A percentile compares a stretch with the other conserved stretches of the same genome.
These are phyloP conservation scores for Habroteleia sp. DNA, from an alignment of 2,888 invertebrate genomes.

Conservation along the genomic window DNA sequence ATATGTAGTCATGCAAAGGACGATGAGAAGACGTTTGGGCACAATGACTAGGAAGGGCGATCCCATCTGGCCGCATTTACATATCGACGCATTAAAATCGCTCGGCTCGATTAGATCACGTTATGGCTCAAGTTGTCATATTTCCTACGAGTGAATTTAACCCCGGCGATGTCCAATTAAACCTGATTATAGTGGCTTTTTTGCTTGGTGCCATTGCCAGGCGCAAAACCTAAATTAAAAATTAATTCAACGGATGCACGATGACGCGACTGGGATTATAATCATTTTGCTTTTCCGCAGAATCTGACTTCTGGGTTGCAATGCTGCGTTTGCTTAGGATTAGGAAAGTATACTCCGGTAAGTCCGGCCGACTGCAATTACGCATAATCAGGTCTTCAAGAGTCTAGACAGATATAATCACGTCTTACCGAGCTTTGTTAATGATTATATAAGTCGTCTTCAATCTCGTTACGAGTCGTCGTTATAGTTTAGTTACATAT, in stretches of 20 bases:
- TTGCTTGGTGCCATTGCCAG: neutral
- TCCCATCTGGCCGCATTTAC: constrained; percentile 8
- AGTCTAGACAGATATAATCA: constrained; percentile 51
- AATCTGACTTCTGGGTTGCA: constrained; percentile 3
- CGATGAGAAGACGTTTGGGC: constrained; percentile 2
- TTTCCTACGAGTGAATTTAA: neutral
- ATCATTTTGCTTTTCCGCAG: constrained; percentile 18
- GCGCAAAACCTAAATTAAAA: neutral
- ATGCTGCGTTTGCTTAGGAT: constrained; percentile 25
- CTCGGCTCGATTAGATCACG: neutral
- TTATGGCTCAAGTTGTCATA: neutral
- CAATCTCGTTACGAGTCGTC: constrained; percentile 11
- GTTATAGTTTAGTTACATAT: neutral
- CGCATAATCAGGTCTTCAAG: constrained; percentile 46
- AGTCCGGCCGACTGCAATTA: constrained; percentile 25
- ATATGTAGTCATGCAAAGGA: constrained; percentile 9
- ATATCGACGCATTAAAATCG: constrained; percentile 3
- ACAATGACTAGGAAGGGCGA: constrained; percentile 3
- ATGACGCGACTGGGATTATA: too few species aligned
- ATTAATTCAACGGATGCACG: neutral
- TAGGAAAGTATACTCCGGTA: constrained; percentile 21
- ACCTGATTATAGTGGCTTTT: neutral
- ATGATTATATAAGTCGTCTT: constrained; percentile 43
- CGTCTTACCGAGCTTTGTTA: constrained; percentile 31
- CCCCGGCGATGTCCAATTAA: neutral